These are phyloP conservation scores for Nephrotoma guestfalica DNA, from an alignment of 2,888 invertebrate species.

Conservation along the genomic window DNA sequence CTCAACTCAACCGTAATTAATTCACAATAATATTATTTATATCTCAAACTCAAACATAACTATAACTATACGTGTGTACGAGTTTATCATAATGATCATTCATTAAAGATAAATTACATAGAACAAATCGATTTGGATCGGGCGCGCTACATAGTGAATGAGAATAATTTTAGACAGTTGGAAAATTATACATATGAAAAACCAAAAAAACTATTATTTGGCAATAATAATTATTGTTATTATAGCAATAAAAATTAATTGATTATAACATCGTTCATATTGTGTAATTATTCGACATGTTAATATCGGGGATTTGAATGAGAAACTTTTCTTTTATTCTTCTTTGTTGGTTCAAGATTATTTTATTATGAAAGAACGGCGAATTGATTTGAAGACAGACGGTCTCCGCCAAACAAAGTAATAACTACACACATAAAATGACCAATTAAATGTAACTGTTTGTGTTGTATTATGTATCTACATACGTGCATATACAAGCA, in stretches of 20 bases:
- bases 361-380: background rate
- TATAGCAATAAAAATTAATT: background rate
- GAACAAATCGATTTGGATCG: background rate
- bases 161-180: background rate
- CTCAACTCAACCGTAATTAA: background rate
- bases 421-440: background rate
- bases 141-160: background rate
- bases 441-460: background rate
- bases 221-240: background rate
- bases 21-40: background rate
- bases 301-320: background rate
- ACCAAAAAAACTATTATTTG: background rate
- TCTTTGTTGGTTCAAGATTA: background rate
- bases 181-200: background rate
- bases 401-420: background rate
- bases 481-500: background rate
- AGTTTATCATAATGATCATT: background rate
- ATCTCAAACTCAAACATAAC: background rate
- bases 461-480: background rate
- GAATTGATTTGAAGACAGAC: background rate
- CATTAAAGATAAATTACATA: background rate
- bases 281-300: background rate
- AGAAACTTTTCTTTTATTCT: background rate
- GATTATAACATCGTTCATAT: background rate
- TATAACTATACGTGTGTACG: background rate